phyloP scores from a whole-genome alignment of 2,888 invertebrate genomes.

The Melanotus villosus region DNA sequence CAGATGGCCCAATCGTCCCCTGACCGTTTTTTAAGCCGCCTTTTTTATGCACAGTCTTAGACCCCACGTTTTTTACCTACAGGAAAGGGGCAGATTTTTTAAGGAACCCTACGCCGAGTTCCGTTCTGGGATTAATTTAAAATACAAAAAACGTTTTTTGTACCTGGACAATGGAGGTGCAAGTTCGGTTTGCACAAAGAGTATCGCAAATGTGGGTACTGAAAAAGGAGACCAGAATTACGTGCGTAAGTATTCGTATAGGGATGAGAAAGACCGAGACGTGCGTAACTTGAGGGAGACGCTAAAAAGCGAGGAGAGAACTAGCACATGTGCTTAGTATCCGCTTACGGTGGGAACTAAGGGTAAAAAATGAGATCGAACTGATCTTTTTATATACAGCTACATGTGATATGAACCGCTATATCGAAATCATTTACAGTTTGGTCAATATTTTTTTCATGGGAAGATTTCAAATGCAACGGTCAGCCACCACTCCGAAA shows the following conservation, averaged over 20 bases:
- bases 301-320: conserved; percentile 45
- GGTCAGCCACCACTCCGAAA: neutral
- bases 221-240: conserved; percentile 21
- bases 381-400: conserved; percentile 48
- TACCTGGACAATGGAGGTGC: conserved; percentile 67
- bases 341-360: conserved; percentile 64
- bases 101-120: conserved; percentile 68
- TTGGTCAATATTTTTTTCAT: conserved; percentile 63
- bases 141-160: conserved; percentile 64
- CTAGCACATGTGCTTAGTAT: conserved; percentile 65
- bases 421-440: conserved; percentile 61
- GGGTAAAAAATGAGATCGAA: conserved; percentile 60
- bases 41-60: conserved; percentile 65
- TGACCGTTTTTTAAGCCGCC: conserved; percentile 68
- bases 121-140: conserved; percentile 68
- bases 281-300: conserved; percentile 53
- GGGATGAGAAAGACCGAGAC: conserved; percentile 50
- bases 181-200: conserved; percentile 66
- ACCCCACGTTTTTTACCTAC: conserved; percentile 60
- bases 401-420: conserved; percentile 59
- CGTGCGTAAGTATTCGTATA: conserved; percentile 12
- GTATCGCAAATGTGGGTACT: conserved; percentile 54
- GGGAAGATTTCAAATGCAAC: conserved; percentile 15
- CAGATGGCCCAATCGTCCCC: conserved; percentile 64
- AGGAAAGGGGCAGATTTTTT: conserved; percentile 70